These are phyloP conservation scores for Drusus annulatus DNA, from an alignment of 1,140 invertebrate species.

Conservation along the genomic window DNA sequence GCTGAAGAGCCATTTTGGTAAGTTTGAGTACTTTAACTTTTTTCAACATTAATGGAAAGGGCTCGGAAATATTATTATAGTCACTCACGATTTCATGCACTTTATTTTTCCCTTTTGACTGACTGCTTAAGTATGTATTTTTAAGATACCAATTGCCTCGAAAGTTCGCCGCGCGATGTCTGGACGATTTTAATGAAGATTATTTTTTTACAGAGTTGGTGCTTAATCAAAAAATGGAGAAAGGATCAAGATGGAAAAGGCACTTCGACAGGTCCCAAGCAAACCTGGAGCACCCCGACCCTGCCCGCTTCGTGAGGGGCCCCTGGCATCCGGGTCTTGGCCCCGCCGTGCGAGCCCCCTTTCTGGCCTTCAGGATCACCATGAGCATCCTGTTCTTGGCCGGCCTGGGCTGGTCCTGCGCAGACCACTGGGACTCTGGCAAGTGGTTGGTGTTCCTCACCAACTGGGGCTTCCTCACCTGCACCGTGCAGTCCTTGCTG, in stretches of 20 bases:
- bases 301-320: conserved; percentile 49
- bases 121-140: no score
- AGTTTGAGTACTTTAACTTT: no score
- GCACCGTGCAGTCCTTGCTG: conserved; percentile 69
- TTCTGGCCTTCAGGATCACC: conserved; percentile 72
- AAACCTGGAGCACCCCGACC: conserved; percentile 47
- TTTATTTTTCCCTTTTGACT: no score
- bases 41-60: no score
- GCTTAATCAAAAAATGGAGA: background rate
- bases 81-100: no score
- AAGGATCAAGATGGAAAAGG: conserved; percentile 42
- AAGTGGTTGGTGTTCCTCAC: conserved; percentile 82
- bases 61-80: no score
- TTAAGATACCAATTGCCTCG: no score
- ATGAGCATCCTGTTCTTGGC: conserved; percentile 66
- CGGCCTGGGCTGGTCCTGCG: conserved; percentile 69
- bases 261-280: conserved; percentile 45
- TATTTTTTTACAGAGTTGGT: no score
- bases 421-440: conserved; percentile 61
- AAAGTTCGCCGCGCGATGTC: no score
- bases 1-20: no score
- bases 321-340: conserved; percentile 58
- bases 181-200: no score
- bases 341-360: conserved; percentile 55
- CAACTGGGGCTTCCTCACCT: conserved; percentile 77